These are phyloP conservation scores for Xanthorhoe spadicearia DNA, from an alignment of 2,888 invertebrate species.

Conservation along the genomic window DNA sequence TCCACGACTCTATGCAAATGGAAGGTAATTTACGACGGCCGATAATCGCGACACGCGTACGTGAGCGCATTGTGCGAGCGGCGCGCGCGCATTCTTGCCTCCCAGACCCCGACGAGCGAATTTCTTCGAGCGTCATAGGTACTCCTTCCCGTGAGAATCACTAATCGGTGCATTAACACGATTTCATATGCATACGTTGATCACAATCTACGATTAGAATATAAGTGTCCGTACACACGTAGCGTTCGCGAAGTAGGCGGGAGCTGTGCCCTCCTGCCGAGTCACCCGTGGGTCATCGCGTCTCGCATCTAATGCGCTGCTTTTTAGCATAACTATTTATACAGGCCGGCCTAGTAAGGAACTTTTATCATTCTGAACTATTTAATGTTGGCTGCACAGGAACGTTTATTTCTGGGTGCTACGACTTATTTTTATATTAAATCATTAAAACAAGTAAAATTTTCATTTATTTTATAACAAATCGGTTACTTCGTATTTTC, in stretches of 20 bases:
- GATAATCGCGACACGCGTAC: slow-evolving; percentile 81
- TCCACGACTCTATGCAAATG: slow-evolving; percentile 82
- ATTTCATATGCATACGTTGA: slow-evolving; percentile 50
- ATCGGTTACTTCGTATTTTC: background rate
- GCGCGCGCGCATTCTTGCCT: slow-evolving; percentile 51
- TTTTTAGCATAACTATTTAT: slow-evolving; percentile 53
- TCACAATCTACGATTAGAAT: slow-evolving; percentile 54
- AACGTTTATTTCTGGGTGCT: slow-evolving; percentile 23
- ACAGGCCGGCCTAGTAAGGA: slow-evolving; percentile 45
- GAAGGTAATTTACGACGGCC: slow-evolving; percentile 78
- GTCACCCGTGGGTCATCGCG: slow-evolving; percentile 66
- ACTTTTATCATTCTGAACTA: slow-evolving; percentile 45
- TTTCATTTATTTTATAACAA: background rate
- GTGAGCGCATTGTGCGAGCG: slow-evolving; percentile 78
- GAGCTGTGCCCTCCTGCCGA: slow-evolving; percentile 58
- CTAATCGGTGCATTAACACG: slow-evolving; percentile 62
- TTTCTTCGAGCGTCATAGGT: slow-evolving; percentile 50
- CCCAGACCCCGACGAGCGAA: slow-evolving; percentile 49
- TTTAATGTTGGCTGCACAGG: slow-evolving; percentile 36
- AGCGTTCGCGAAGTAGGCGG: slow-evolving; percentile 55
- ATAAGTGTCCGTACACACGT: slow-evolving; percentile 54
- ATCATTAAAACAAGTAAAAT: background rate
- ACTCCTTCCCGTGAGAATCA: slow-evolving; percentile 61
- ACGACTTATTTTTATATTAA: slow-evolving; percentile 4
- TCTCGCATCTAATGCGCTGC: slow-evolving; percentile 59